Base-by-base conservation (phyloP, 2,888 invertebrate genomes). In the Aphrophora alni region DNA sequence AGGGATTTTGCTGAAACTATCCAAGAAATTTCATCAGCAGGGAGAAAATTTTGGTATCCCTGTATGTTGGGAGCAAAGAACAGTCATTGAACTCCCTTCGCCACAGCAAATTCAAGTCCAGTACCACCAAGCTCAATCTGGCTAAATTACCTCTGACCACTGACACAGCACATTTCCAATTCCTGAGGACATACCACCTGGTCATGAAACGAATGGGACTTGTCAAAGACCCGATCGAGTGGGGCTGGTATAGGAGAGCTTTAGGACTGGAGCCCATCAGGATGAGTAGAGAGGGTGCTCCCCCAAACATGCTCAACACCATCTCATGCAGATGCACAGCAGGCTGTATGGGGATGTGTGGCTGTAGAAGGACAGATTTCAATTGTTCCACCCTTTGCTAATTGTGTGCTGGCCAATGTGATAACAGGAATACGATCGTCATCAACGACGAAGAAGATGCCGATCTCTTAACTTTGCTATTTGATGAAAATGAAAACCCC, bases 81-180 rank as follows among this genome's bases (percentile, higher is more conserved):
- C 74, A 80, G 59, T n/a, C 76, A 14, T 75, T 51, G 33, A 75
- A 77, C 28, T 75, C 38, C 25, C 80, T 80, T 51, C 26, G 76
- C 71, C 51, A 77, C 44, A 14, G 17, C 17, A 80, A 77, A 72
- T 72, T 80, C 38, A 70, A 76, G 24, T 70, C 51, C 25, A 80
- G 33, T 33, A 77, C 33, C 44, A 77, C 77, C 21, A 81, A 78
- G 24, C 71, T 77, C 17, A 78, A 81, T 28, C 68, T 81, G 73
- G 73, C 77, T 14, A 78, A 81, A 51, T 77, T 81, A 68, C 78
- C 78, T 38, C 77, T 73, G 33, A 81, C 81, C 28, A 77, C 81
- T 26, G 82, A 81, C 75, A 83, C 86, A 81, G 85, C 84, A 51
- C 75, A 80, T 74, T 85, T 87, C 84, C 87, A 87, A 84, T 76